phyloP scores from a whole-genome alignment of 2,113 vertebrate species.

The Myiagra hebetior region DNA sequence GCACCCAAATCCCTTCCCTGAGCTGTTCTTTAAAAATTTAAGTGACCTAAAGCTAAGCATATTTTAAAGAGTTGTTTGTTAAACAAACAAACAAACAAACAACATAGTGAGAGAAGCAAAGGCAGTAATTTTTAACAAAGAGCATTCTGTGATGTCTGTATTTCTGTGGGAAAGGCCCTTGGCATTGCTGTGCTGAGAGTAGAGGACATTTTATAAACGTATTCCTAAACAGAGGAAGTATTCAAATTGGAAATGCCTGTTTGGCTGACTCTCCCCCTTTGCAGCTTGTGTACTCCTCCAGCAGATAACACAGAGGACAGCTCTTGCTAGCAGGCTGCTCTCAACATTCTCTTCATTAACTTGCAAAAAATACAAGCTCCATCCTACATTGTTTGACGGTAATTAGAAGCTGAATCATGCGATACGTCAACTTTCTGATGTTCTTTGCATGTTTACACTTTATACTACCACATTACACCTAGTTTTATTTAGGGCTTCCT shows the following conservation, averaged over 20 bases:
- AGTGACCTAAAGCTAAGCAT: background rate
- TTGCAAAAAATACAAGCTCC: conserved; percentile 2
- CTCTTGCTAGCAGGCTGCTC: conserved; percentile 34
- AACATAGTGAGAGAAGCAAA: background rate
- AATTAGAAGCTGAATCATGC: conserved; percentile 8
- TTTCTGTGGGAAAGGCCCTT: background rate
- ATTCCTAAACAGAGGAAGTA: background rate
- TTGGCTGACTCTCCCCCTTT: background rate
- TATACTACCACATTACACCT: background rate
- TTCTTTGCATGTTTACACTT: background rate
- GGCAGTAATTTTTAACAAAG: background rate
- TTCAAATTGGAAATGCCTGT: background rate
- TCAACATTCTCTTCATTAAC: background rate
- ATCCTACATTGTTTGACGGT: background rate
- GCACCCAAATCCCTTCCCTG: background rate
- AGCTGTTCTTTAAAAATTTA: background rate
- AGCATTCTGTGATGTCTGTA: background rate
- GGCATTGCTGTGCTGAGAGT: background rate
- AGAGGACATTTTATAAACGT: background rate
- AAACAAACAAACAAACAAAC: background rate
- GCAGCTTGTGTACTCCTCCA: background rate
- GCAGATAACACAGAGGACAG: conserved; percentile 12
- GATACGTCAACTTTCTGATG: background rate
- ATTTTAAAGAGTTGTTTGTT: background rate
- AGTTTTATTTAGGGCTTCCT: background rate